A percentile compares a stretch with the other conserved stretches of the same genome.
These are phyloP conservation scores for Peucedramus taeniatus DNA, from an alignment of 2,113 vertebrate genomes.

Conservation along the genomic window DNA sequence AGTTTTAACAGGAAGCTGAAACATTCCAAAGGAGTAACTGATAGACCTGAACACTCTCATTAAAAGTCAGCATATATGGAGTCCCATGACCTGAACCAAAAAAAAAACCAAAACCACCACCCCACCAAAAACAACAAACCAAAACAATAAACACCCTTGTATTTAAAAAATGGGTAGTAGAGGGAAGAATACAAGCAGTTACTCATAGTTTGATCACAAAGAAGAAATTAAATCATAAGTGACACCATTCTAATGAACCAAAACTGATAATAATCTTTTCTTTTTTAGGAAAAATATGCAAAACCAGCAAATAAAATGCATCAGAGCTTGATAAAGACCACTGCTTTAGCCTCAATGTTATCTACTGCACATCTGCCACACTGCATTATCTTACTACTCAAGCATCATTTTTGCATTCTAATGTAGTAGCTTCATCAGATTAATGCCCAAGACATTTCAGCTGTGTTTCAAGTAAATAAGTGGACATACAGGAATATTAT, in stretches of 20 bases:
- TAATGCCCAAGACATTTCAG: slow-evolving; percentile 81
- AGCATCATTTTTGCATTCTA: slow-evolving; percentile 79
- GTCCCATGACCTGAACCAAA: not conserved
- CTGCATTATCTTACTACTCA: slow-evolving; percentile 69
- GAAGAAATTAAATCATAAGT: slow-evolving; percentile 67
- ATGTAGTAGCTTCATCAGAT: slow-evolving; percentile 76
- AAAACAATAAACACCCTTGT: not conserved
- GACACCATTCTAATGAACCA: slow-evolving; percentile 71
- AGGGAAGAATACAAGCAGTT: not conserved
- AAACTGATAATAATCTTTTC: slow-evolving; percentile 67
- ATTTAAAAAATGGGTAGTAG: not conserved
- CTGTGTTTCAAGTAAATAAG: slow-evolving; percentile 74
- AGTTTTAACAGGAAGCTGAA: not conserved
- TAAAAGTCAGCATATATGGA: not conserved
- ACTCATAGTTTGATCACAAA: slow-evolving; percentile 40
- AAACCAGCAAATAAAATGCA: slow-evolving; percentile 70
- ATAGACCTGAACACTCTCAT: not conserved
- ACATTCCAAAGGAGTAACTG: not conserved
- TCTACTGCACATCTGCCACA: slow-evolving; percentile 76
- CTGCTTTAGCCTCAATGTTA: slow-evolving; percentile 60
- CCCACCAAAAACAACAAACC: not conserved
- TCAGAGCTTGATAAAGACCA: slow-evolving; percentile 67
- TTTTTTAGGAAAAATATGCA: slow-evolving; percentile 65
- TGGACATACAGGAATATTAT: slow-evolving; percentile 84
- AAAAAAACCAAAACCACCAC: not conserved